Conservation (phyloP, 2,113 vertebrate genomes). For the Atlantisia rogersi region DNA sequence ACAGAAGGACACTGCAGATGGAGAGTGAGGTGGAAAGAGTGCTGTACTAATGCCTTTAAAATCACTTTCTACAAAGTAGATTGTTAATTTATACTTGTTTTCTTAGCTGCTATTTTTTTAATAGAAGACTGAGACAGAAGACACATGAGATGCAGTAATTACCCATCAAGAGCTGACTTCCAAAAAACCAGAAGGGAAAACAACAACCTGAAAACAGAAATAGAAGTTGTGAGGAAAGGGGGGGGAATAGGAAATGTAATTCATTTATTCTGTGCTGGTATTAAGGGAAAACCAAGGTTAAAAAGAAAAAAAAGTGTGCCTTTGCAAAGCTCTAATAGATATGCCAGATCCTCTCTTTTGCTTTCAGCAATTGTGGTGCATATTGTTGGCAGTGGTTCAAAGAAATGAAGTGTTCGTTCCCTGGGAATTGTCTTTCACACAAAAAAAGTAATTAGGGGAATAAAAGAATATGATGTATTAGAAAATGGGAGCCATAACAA, state of each 20-base stretch:
- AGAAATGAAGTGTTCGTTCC: constrained; percentile 57
- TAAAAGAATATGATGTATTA: constrained; percentile 64
- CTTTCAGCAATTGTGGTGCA: constrained; percentile 62
- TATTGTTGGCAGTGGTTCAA: constrained; percentile 71
- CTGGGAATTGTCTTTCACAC: constrained; percentile 73
- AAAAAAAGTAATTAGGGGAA: constrained; percentile 61
- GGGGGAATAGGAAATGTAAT: constrained; percentile 51
- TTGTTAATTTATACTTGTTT: constrained; percentile 68
- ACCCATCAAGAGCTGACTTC: constrained; percentile 60
- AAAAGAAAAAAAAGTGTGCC: constrained; percentile 47
- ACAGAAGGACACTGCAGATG: constrained; percentile 49
- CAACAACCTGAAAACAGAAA: constrained; percentile 59
- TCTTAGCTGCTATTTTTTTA: constrained; percentile 50
- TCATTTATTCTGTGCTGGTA: constrained; percentile 62
- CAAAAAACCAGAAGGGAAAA: background rate
- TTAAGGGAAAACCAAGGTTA: constrained; percentile 70
- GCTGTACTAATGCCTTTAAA: constrained; percentile 48
- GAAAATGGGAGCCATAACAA: constrained; percentile 68
- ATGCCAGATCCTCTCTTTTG: constrained; percentile 58
- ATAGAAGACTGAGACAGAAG: constrained; percentile 61
- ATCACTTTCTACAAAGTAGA: constrained; percentile 62
- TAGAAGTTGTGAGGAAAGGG: constrained; percentile 57
- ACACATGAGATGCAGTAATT: constrained; percentile 70
- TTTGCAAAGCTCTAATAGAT: constrained; percentile 69
- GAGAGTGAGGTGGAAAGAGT: background rate